Evolutionary conservation across 2,888 invertebrate genomes (phyloP), one percentile per base, ranked within the genome.

Genomic region (Theretra japonica): DNA sequence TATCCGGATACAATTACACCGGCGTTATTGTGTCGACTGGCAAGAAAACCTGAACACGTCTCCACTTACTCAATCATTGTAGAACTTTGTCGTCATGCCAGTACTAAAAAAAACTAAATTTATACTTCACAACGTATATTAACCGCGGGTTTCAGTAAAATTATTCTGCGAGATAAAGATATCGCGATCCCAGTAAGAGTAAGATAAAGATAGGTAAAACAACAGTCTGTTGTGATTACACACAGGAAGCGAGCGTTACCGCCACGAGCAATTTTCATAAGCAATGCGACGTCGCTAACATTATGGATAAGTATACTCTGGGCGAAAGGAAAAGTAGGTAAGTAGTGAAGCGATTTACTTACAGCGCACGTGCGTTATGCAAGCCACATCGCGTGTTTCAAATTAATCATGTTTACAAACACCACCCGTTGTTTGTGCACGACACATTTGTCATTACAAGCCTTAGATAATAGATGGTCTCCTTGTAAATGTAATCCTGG

Each of bases 291-390:
- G 11, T 53, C 30, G 50, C n/a, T 28, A 62, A 56, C n/a, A n/a
- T 62, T 71, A 76, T 74, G 76, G 73, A 72, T 72, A 70, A 75
- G 5, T 65, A 75, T 75, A 79, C 76, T 74, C 75, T 69, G 75
- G 73, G 69, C 68, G 58, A 75, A 79, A 77, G 75, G 77, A 79
- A 78, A 78, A 73, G 76, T 75, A 75, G 75, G 76, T 75, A 69
- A 70, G 76, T 72, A 76, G 48, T 71, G 62, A 59, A 68, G 68
- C 33, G 65, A 48, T 73, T 75, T 73, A 74, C 76, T 73, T 70
- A 68, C 59, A 50, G 60, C 48, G 19, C 70, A 68, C 72, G 73
- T 77, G 72, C 72, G 70, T 78, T 79, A 71, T 74, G 70, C 76
- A 79, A 79, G 19, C 21, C 62, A 48, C 56, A 48, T 72, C 68